These are phyloP conservation scores for Propithecus deckenii DNA, from an alignment of 2,797 vertebrate species.

Conservation along the genomic window DNA sequence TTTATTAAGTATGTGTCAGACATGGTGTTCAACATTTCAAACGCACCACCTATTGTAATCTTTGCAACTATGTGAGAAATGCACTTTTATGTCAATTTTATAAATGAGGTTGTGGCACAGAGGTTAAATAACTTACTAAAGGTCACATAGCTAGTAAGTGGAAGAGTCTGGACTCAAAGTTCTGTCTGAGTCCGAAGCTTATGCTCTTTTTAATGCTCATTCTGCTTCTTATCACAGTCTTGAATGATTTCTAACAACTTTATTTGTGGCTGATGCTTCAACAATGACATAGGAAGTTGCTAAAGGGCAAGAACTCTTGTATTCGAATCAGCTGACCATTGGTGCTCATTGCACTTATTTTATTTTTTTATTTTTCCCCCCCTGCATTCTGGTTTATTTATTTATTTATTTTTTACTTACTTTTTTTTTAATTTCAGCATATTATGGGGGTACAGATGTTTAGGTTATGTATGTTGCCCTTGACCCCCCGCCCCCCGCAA, in stretches of 20 bases:
- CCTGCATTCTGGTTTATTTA: too few relatives aligned
- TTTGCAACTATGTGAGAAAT: not conserved
- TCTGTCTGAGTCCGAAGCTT: not conserved
- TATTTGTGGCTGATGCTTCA: not conserved
- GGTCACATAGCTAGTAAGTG: not conserved
- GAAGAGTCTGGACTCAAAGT: not conserved
- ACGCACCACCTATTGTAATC: not conserved
- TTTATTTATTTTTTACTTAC: too few relatives aligned
- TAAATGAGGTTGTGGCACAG: not conserved
- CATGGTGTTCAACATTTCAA: not conserved
- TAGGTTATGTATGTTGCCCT: too few relatives aligned
- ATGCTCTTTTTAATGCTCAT: not conserved
- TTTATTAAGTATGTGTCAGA: not conserved
- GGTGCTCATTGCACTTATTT: not conserved
- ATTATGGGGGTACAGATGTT: too few relatives aligned
- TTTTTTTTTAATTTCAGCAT: too few relatives aligned
- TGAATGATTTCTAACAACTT: constrained; percentile 10
- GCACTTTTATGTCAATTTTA: not conserved
- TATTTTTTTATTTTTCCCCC: too few relatives aligned
- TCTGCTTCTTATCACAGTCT: not conserved
- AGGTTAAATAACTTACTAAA: not conserved
- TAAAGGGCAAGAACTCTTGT: not conserved
- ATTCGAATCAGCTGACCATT: not conserved
- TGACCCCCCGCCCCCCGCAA: too few relatives aligned
- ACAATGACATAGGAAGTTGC: not conserved